A percentile compares a stretch with the other conserved stretches of the same genome.
Conservation (phyloP, 1,140 invertebrate genomes). For the Brevipalpus yothersi region DNA sequence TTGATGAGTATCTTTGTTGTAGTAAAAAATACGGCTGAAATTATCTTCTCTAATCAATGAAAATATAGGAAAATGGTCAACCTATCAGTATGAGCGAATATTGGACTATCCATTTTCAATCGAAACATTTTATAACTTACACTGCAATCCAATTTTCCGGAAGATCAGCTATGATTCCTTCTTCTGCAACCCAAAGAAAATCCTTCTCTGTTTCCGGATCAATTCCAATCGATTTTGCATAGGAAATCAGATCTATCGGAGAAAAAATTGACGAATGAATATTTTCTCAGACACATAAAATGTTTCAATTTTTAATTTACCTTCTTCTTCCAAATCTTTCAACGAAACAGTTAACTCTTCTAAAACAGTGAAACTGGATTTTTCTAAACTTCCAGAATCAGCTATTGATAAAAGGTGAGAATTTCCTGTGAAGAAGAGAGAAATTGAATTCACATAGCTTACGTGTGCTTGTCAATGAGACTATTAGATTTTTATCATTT, state of each 20-base stretch:
- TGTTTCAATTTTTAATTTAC: background rate
- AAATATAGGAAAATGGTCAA: no score
- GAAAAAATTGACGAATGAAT: background rate
- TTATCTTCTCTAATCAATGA: no score
- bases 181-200: background rate
- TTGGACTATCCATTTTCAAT: no score
- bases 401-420: background rate
- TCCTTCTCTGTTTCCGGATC: background rate
- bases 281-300: background rate
- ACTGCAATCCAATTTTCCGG: background rate
- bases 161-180: background rate
- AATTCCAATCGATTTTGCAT: background rate
- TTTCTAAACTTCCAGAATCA: background rate
- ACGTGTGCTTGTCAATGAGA: no score
- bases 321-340: background rate
- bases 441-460: no score
- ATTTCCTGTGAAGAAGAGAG: no score
- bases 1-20: no score
- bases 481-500: no score
- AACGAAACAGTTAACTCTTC: background rate
- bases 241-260: background rate
- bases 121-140: background rate
- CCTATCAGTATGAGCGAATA: no score
- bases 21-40: no score
- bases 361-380: background rate